Percentiles rank a stretch among this genome's conserved stretches.
phyloP scores from a whole-genome alignment of 2,797 vertebrate species.

The Platyrinchus mystaceus region DNA sequence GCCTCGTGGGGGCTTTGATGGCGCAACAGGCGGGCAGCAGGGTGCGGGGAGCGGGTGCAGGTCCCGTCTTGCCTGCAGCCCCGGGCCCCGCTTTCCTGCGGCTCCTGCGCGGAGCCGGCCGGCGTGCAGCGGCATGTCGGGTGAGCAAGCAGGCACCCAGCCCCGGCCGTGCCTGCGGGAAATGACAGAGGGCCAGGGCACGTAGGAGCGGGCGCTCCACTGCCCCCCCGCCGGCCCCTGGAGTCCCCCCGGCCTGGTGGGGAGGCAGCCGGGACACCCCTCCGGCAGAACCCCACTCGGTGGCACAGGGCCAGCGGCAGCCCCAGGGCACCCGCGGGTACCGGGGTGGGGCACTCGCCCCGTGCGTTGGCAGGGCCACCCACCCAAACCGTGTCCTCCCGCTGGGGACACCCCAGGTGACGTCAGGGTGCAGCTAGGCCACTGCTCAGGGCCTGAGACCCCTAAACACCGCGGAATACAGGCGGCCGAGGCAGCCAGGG shows the following conservation, averaged over 20 bases:
- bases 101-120: conserved; percentile 33
- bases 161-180: conserved; percentile 54
- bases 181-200: conserved; percentile 44
- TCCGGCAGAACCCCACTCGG: neutral
- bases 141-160: conserved; percentile 56
- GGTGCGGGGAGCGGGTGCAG: conserved; percentile 3
- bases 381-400: neutral
- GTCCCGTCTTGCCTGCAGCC: conserved; percentile 46
- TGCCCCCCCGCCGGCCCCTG: neutral
- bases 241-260: accelerated
- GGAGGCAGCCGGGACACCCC: neutral
- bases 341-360: neutral
- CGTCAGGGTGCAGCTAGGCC: neutral
- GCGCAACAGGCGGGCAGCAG: neutral
- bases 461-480: accelerated
- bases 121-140: conserved; percentile 57
- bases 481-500: neutral
- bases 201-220: neutral
- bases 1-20: neutral
- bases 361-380: neutral
- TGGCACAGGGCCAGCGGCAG: neutral
- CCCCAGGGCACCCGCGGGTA: neutral
- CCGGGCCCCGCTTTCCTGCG: conserved; percentile 56
- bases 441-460: neutral
- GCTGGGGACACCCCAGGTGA: neutral